Percentiles rank a stretch among this genome's conserved stretches.
These are phyloP conservation scores for Apodemia zela DNA, from an alignment of 2,888 invertebrate genomes.

Conservation along the genomic window DNA sequence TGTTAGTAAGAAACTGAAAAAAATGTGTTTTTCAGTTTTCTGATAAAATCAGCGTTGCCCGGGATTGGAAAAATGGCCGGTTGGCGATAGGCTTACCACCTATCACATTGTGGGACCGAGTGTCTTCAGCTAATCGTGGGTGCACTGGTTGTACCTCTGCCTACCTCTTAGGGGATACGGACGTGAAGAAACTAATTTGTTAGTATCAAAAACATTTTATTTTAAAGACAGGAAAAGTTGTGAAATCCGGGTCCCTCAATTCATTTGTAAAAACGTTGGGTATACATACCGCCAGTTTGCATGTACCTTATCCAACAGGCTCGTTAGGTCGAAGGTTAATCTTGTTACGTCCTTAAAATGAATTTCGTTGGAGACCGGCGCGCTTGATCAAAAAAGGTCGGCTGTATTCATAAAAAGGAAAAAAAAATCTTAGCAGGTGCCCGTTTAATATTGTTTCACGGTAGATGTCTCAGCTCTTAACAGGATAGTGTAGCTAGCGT, in stretches of 20 bases:
- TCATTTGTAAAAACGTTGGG: constrained; percentile 1
- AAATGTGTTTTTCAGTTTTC: too few species aligned
- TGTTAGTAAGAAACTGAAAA: too few species aligned
- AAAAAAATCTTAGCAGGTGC: constrained; percentile 51
- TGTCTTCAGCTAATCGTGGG: too few species aligned
- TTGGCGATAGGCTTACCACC: too few species aligned
- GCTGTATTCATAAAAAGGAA: constrained; percentile 40
- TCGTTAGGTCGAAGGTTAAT: constrained; percentile 34
- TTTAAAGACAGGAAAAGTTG: neutral
- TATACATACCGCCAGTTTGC: constrained; percentile 1
- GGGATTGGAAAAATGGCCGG: too few species aligned
- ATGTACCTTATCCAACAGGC: constrained; percentile 14
- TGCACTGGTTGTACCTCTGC: too few species aligned
- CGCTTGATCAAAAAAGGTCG: constrained; percentile 35
- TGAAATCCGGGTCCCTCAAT: neutral
- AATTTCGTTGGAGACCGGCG: constrained; percentile 25
- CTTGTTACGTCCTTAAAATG: constrained; percentile 31
- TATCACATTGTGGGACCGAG: too few species aligned
- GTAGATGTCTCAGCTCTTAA: constrained; percentile 27
- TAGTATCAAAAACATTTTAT: too few species aligned
- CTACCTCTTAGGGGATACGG: too few species aligned
- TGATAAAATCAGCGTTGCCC: too few species aligned
- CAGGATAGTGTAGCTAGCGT: neutral
- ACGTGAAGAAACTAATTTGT: too few species aligned
- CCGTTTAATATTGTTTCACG: constrained; percentile 46